Base-by-base conservation (phyloP, 2,888 invertebrate genomes). In the Oeneis ivallda region DNA sequence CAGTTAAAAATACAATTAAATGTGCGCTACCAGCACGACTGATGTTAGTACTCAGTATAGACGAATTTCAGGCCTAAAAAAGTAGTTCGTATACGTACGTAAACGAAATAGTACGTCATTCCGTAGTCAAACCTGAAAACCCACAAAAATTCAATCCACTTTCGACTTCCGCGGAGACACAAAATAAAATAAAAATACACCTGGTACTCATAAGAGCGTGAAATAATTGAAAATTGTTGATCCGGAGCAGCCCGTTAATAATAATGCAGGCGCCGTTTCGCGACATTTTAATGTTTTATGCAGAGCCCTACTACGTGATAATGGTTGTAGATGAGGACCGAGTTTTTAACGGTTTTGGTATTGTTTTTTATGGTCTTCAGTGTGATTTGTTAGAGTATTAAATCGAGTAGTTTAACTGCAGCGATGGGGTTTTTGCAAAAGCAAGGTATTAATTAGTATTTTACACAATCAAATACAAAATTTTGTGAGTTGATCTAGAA, bases 241-340 rank as follows among this genome's bases (percentile, higher is more conserved):
- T 84, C 81, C 78, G 72, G 76, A 67, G 63, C 72, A 73, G 67
- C 72, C 75, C 80, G 82, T 89, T 87, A 87, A 87, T 87, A 86
- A 85, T 80, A 83, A 72, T 85, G 84, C 86, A 85, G 76, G 79
- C 82, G 79, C 71, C 68, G 77, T 76, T 78, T 80, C 80, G 76
- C 79, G 83, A 85, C 83, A 79, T 83, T 88, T 89, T 88, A 88
- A 89, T 90, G 86, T 86, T 85, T 89, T 86, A 87, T 88, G 85
- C 85, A 87, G 82, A 83, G 78, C 81, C 80, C 78, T 84, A 84
- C 82, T 85, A 85, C 84, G 86, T 88, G 88, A 84, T 89, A 89
- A 90, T 89, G 87, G 87, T 68, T 71, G 75, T 75, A 80, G 85
- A 85, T 86, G 86, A 84, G 84, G 80, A 81, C 79, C 76, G 74